Percentiles rank a stretch among this genome's conserved stretches.
Conservation (phyloP, 2,797 vertebrate species). For the Siniperca undulata region DNA sequence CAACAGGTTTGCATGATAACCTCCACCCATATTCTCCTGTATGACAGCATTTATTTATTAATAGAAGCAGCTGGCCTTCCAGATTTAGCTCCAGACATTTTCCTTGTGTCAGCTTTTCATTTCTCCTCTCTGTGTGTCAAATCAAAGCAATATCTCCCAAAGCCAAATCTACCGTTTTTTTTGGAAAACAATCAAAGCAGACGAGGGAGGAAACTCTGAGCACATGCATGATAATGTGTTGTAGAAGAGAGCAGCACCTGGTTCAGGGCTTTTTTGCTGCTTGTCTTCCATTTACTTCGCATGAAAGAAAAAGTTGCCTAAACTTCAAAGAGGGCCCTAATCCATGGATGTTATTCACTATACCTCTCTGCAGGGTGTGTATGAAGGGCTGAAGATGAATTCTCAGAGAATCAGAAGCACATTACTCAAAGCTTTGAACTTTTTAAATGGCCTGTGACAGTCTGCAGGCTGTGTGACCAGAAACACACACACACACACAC, state of each 20-base stretch:
- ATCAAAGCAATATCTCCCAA: conserved; percentile 29
- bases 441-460: conserved; percentile 36
- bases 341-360: conserved; percentile 52
- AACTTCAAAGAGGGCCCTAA: conserved; percentile 69
- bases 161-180: conserved; percentile 24
- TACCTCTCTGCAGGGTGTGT: conserved; percentile 37
- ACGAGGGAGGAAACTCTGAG: conserved; percentile 5
- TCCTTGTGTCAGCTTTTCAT: conserved; percentile 29
- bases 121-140: conserved; percentile 27
- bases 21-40: conserved; percentile 33
- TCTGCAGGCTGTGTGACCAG: conserved; percentile 36
- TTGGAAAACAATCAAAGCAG: conserved; percentile 49
- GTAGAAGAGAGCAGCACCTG: conserved; percentile 49
- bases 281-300: conserved; percentile 42
- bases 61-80: conserved; percentile 70
- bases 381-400: conserved; percentile 40
- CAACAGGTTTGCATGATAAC: conserved; percentile 42
- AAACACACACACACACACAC: conserved; percentile 10
- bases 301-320: conserved; percentile 47
- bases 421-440: conserved; percentile 70
- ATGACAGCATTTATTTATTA: conserved; percentile 60
- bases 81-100: conserved; percentile 57
- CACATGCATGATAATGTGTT: conserved; percentile 28
- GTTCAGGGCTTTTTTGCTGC: conserved; percentile 29
- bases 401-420: conserved; percentile 55